A percentile compares a stretch with the other conserved stretches of the same genome.
phyloP scores from a whole-genome alignment of 2,888 invertebrate genomes.

The Drosophila anceps region DNA sequence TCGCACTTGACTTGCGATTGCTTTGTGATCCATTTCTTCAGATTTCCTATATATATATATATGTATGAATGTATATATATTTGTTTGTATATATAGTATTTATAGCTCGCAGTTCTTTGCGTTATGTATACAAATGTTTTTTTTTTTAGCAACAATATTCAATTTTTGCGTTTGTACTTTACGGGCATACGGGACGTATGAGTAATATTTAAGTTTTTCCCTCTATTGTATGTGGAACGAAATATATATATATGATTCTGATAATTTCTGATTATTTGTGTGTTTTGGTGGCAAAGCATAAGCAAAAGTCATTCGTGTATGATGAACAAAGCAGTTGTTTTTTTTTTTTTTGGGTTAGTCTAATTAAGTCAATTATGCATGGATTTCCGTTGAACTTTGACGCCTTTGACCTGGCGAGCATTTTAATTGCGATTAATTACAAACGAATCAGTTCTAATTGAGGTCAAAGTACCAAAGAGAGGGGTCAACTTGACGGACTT shows the following conservation, averaged over 20 bases:
- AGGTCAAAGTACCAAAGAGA: conserved; percentile 55
- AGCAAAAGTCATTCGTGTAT: conserved; percentile 6
- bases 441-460: conserved; percentile 52
- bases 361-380: conserved; percentile 36
- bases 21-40: conserved; percentile 81
- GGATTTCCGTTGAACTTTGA: conserved; percentile 44
- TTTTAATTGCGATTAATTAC: conserved; percentile 68
- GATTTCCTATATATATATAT: conserved; percentile 32
- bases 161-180: conserved; percentile 32
- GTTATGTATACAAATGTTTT: conserved; percentile 31
- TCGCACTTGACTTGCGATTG: conserved; percentile 83
- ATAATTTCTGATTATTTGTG: no score
- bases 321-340: background rate
- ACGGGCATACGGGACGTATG: conserved; percentile 60
- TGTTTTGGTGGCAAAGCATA: conserved; percentile 51
- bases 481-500: background rate
- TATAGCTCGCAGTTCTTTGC: conserved; percentile 49
- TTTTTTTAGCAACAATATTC: conserved; percentile 29
- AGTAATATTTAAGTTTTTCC: conserved; percentile 51
- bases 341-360: conserved; percentile 2
- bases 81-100: conserved; percentile 47
- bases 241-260: conserved; percentile 37
- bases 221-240: background rate
- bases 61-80: conserved; percentile 16
- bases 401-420: conserved; percentile 34